Conservation (phyloP, 2,888 invertebrate species). For the Calameuta filiformis region DNA sequence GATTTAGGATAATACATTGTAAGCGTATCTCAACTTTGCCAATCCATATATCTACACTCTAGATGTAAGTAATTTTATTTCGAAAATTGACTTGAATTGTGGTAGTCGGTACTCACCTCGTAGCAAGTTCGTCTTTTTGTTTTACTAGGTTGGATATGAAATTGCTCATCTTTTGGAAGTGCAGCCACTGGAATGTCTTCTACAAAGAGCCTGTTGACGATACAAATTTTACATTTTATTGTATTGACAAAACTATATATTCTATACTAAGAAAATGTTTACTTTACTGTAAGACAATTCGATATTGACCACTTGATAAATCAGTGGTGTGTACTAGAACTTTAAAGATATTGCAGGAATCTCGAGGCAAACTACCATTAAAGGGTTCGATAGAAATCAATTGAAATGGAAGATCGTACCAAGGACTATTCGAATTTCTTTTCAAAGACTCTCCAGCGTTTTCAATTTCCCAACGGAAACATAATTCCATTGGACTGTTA, state of each 20-base stretch:
- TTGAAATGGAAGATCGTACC: conserved; percentile 38
- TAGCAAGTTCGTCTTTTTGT: conserved; percentile 34
- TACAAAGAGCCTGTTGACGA: conserved; percentile 53
- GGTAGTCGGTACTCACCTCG: conserved; percentile 28
- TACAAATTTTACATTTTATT: conserved; percentile 10
- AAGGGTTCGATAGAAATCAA: conserved; percentile 47
- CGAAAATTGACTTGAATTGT: not conserved
- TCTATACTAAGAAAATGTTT: not conserved
- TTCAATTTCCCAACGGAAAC: conserved; percentile 52
- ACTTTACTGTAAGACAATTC: conserved; percentile 54
- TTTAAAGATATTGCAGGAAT: conserved; percentile 49
- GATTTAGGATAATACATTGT: conserved; percentile 10
- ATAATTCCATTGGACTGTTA: conserved; percentile 40
- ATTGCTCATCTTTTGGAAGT: conserved; percentile 38
- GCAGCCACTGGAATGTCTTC: conserved; percentile 59
- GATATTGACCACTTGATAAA: conserved; percentile 45
- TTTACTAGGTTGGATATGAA: conserved; percentile 31
- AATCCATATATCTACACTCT: conserved; percentile 42
- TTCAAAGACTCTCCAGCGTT: conserved; percentile 9
- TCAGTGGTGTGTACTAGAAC: conserved; percentile 44
- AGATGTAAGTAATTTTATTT: conserved; percentile 15
- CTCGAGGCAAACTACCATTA: conserved; percentile 46
- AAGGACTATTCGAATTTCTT: conserved; percentile 12
- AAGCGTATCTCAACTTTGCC: conserved; percentile 38
- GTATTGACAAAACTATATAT: conserved; percentile 3